Evolutionary conservation across 2,888 invertebrate species (phyloP), one percentile per base, ranked within the genome.

Genomic region (Lasioglossum morio): DNA sequence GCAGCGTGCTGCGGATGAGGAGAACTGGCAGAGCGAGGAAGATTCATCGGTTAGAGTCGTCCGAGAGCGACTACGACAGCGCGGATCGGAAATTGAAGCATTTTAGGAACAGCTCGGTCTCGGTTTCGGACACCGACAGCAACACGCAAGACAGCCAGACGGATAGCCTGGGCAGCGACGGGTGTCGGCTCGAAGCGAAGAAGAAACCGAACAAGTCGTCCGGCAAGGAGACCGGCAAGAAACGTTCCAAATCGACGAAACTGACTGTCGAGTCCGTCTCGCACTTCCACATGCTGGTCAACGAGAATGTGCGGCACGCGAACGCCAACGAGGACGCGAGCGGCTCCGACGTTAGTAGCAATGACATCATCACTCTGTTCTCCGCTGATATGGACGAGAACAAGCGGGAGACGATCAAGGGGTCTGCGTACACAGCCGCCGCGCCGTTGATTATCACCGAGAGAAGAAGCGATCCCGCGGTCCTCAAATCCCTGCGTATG

Each of bases 401-500:
- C 73, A 95, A 95, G 53, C 90, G 94, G 1, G 95, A 95, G 37
- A 95, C 95, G 30, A 95, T 95, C 16, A 95, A 94, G 43, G 95
- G 93, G 12, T 93, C 95, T 23, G 91, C 93, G 0, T 95, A 94
- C 69, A 94, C 94, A 1, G 92, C 95, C 0, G 93, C 94, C 0
- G 94, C 94, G 2, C 94, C 93, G 1, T 85, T 94, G 0, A 93
- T 94, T 34, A 94, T 95, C 48, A 92, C 94, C n/a, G 95, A 95
- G 73, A 95, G 95, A 81, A 92, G 94, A 7, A 95, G 96, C 86
- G 96, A 96, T 91, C 96, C 96, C 2, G 95, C 95, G 27, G 96
- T 96, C 10, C 92, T 96, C 4, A 96, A 96, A 92, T 95, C 96
- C 7, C 91, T 96, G 70, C 92, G 96, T 83, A 96, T 96, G 95